Evolutionary conservation across 1,140 invertebrate species (phyloP), one percentile per base, ranked within the genome.

Genomic region (Homalodisca vitripennis): DNA sequence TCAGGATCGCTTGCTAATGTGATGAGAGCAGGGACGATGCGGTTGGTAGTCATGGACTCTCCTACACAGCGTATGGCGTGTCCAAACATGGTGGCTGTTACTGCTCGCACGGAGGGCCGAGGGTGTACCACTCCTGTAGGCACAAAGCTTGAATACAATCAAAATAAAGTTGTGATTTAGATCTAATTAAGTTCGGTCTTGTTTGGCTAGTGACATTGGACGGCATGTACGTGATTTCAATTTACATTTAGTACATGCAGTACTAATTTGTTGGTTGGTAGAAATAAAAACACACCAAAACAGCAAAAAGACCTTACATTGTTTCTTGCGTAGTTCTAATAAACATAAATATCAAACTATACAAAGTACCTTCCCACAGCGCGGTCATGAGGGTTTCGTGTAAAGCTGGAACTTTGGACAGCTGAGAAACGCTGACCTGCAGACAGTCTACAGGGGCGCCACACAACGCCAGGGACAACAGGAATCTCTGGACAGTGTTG

Each of bases 1-100:
- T 91, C 88, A 66, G 83, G 80, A 78, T 92, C 89, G 78, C 82
- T 89, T 26, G 88, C 87, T 3, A 92, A 78, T 1, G 89, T 91
- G 47, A 91, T 84, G 55, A 91, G 82, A 26, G 89, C 89, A 32
- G 89, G 89, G 41, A 87, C 82, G 51, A 91, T 83, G 75, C 85
- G 82, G 1, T 84, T 77, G 10, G 83, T 83, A 1, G 88, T 79
- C 47, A 89, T 76, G 69, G 77, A 80, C 71, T 90, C 86, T 67
- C 82, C 80, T 51, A 88, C 80, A 57, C 81, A 78, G 29, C 80
- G 78, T 68, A 90, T 83, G 20, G 87, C 76, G 30, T 83, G 78
- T 73, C 84, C 83, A 79, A 90, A 88, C 57, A 91, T 75, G 26
- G 79, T 78, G 26, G 87, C 87, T 2, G 87, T 82, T 46, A 84